Percentiles rank a stretch among this genome's conserved stretches.
phyloP scores from a whole-genome alignment of 2,888 invertebrate species.

The Pseudococcus jackbeardsleyi region DNA sequence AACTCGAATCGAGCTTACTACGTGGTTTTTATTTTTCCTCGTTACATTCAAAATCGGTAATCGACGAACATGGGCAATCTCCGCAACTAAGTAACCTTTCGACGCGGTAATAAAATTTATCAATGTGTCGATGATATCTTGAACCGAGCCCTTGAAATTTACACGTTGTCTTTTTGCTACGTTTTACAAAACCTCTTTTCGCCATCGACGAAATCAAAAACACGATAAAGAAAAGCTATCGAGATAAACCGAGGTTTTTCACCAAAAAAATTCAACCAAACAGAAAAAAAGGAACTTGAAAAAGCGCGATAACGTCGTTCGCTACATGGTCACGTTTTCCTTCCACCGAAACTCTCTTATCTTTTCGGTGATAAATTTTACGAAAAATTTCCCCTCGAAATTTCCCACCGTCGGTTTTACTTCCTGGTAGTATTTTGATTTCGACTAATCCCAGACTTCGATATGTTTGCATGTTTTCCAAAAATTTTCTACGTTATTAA shows the following conservation, averaged over 20 bases:
- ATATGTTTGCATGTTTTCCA: background rate
- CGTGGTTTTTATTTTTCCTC: background rate
- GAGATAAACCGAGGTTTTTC: background rate
- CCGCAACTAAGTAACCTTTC: conserved; percentile 11
- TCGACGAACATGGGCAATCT: background rate
- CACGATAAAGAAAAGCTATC: background rate
- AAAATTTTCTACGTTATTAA: background rate
- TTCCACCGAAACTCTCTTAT: background rate
- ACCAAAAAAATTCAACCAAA: background rate
- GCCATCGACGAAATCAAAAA: conserved; percentile 16
- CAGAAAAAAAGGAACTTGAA: conserved; percentile 1
- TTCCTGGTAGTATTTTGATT: background rate
- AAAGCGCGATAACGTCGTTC: background rate
- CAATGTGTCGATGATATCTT: background rate
- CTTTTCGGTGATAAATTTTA: background rate
- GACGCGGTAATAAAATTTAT: background rate
- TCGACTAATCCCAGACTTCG: too few relatives aligned
- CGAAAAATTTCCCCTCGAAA: background rate
- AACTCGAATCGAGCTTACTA: conserved; percentile 1
- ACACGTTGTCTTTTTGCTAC: background rate
- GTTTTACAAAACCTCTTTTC: background rate
- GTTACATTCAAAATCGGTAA: background rate
- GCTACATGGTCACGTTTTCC: background rate
- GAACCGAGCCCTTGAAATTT: conserved; percentile 10
- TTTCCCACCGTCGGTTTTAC: background rate